phyloP scores from a whole-genome alignment of 2,113 vertebrate species.

The Dinomys branickii region DNA sequence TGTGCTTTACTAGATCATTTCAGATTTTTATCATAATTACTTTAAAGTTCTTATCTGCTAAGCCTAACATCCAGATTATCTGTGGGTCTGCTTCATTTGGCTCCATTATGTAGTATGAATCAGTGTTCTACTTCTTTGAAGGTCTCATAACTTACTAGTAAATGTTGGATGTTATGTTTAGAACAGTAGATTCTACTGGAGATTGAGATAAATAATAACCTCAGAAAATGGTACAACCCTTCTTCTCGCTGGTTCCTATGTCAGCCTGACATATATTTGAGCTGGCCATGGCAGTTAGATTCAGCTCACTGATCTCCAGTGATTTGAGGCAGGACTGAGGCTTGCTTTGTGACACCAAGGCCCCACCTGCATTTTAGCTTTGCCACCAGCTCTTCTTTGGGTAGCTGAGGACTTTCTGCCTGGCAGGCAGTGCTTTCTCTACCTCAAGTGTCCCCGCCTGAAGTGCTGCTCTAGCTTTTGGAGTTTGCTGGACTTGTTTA shows the following conservation, averaged over 20 bases:
- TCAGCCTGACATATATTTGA: background rate
- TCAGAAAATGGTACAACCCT: background rate
- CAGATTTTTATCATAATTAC: constrained; percentile 1
- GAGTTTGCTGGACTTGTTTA: background rate
- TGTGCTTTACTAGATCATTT: background rate
- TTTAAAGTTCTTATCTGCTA: background rate
- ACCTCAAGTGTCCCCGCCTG: background rate
- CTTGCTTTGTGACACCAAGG: background rate
- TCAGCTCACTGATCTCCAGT: background rate
- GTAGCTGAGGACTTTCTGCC: background rate
- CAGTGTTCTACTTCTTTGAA: background rate
- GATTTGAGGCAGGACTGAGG: background rate
- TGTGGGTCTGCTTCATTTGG: background rate
- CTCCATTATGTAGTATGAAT: background rate
- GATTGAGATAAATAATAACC: background rate
- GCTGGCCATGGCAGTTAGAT: background rate
- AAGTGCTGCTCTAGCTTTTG: background rate
- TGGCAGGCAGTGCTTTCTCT: background rate
- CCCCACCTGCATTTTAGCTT: background rate
- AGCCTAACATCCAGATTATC: background rate
- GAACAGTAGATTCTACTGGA: background rate
- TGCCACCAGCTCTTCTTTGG: background rate
- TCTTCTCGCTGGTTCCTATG: background rate
- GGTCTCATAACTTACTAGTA: background rate
- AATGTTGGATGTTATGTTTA: background rate